Evolutionary conservation across 1,140 invertebrate species (phyloP).

Genomic region (Homalodisca vitripennis): DNA sequence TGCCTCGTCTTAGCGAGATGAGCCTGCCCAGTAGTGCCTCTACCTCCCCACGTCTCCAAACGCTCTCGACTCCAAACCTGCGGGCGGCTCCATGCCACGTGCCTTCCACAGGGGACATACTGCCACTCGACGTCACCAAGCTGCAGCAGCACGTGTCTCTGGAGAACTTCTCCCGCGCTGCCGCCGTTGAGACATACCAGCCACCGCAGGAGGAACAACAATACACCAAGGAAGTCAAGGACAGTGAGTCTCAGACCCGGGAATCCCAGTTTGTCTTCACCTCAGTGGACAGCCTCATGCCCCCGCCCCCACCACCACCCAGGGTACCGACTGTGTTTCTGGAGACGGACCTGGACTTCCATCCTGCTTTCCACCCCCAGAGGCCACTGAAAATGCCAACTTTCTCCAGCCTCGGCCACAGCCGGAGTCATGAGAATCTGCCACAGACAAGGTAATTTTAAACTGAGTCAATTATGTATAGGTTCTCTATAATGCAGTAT

Average conservation of each 20-base stretch:
- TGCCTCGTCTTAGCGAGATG: not conserved
- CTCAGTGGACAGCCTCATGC: slow-evolving; percentile 6
- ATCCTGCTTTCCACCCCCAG: not conserved
- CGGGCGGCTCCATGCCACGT: slow-evolving; percentile 11
- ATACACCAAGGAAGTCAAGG: not conserved
- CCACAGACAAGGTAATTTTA: not conserved
- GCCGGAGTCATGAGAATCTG: slow-evolving; percentile 33
- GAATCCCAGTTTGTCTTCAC: slow-evolving; percentile 5
- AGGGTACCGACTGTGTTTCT: slow-evolving; percentile 23
- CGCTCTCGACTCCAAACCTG: not conserved
- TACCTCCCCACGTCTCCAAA: slow-evolving; percentile 11
- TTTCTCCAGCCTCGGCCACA: slow-evolving; percentile 61
- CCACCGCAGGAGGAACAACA: slow-evolving; percentile 41
- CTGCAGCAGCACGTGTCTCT: not conserved
- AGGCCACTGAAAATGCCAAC: slow-evolving; percentile 51
- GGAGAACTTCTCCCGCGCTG: not conserved
- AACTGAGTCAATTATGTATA: too few relatives aligned
- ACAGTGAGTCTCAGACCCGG: slow-evolving; percentile 16
- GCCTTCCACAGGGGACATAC: not conserved
- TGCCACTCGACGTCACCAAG: slow-evolving; percentile 8
- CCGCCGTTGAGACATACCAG: slow-evolving; percentile 37
- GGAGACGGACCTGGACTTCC: not conserved
- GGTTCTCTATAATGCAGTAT: too few relatives aligned
- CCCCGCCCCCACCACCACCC: slow-evolving; percentile 38
- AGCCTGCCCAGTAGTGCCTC: slow-evolving; percentile 29